Conservation (phyloP, 2,113 vertebrate genomes). For the Agapornis roseicollis region DNA sequence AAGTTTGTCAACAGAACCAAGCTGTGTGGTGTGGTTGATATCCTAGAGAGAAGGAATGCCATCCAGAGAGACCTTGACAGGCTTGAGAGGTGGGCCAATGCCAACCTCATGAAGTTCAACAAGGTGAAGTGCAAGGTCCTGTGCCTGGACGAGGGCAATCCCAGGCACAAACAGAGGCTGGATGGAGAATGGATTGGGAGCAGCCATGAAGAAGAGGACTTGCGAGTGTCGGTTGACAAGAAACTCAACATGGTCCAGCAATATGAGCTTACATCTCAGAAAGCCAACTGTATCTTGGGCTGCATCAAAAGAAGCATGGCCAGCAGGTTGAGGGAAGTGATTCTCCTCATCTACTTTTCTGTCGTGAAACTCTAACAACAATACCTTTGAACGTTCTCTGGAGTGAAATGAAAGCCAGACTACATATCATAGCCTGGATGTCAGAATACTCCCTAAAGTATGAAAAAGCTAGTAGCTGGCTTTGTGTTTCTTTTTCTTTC, state of each 20-base stretch:
- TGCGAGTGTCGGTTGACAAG: neutral
- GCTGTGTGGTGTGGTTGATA: neutral
- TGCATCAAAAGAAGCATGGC: neutral
- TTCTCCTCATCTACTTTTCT: neutral
- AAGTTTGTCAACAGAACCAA: neutral
- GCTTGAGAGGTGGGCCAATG: neutral
- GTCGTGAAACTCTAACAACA: neutral
- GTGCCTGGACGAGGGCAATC: rapidly evolving
- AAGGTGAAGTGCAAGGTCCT: neutral
- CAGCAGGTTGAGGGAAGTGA: neutral
- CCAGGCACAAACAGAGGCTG: neutral
- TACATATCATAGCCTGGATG: neutral
- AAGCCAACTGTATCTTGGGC: neutral
- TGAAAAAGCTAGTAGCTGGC: neutral
- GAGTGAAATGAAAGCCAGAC: neutral
- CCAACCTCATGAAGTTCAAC: neutral
- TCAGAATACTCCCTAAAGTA: neutral
- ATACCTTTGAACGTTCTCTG: neutral
- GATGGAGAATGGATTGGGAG: neutral
- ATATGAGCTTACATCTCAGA: neutral
- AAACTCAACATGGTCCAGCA: neutral
- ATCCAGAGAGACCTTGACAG: neutral
- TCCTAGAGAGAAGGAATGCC: neutral
- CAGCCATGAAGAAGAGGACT: too few relatives aligned
- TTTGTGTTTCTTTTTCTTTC: neutral